Percentiles rank a stretch among this genome's conserved stretches.
These are phyloP conservation scores for Eclectus roratus DNA, from an alignment of 2,113 vertebrate species.

Conservation along the genomic window DNA sequence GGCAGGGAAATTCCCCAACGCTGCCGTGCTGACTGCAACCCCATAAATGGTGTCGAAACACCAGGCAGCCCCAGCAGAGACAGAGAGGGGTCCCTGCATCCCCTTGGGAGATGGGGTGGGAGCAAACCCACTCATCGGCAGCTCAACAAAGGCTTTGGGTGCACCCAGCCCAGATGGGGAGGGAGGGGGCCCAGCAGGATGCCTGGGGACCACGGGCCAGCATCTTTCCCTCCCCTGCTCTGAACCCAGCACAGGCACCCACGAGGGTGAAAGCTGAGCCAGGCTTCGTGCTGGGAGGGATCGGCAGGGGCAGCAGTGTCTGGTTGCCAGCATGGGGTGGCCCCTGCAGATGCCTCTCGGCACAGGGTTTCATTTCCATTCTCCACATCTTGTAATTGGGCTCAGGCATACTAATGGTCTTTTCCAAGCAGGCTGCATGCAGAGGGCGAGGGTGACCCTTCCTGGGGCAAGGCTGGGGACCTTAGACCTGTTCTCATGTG, in stretches of 20 bases:
- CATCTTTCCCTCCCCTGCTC: not conserved
- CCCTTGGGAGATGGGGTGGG: not conserved
- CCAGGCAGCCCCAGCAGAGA: not conserved
- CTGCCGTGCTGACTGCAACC: not conserved
- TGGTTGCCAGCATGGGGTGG: not conserved
- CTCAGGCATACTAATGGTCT: not conserved
- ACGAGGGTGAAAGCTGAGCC: constrained; percentile 34
- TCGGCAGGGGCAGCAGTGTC: not conserved
- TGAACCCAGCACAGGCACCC: not conserved
- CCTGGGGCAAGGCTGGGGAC: not conserved
- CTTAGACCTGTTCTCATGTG: not conserved
- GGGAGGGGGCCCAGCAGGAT: not conserved
- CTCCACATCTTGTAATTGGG: constrained; percentile 46
- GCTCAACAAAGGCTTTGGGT: not conserved
- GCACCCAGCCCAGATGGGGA: not conserved
- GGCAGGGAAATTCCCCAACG: constrained; percentile 55
- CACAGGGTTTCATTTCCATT: constrained; percentile 55
- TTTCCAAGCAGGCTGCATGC: not conserved
- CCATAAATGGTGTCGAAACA: constrained; percentile 54
- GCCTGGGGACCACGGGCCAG: not conserved
- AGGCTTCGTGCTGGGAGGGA: not conserved
- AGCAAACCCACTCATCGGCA: not conserved
- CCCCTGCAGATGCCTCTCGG: constrained; percentile 21
- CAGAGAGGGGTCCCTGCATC: not conserved
- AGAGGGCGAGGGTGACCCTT: not conserved